phyloP scores from a whole-genome alignment of 2,888 invertebrate species.

The Acanthosoma haemorrhoidale region DNA sequence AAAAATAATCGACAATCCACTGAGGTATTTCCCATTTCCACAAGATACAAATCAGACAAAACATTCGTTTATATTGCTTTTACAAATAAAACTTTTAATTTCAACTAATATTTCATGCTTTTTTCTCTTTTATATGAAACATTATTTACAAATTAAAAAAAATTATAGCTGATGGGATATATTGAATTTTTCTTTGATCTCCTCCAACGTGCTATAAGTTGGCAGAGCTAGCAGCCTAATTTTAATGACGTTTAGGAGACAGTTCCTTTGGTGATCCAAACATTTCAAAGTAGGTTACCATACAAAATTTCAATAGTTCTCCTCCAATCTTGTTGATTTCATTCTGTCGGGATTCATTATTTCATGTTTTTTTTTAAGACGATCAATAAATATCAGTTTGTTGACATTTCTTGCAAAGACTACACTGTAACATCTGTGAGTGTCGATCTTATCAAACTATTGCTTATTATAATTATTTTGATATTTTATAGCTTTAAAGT shows the following conservation, averaged over 20 bases:
- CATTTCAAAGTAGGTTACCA: constrained; percentile 12
- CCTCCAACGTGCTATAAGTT: constrained; percentile 5
- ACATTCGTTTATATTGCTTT: too few species aligned
- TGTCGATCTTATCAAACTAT: background rate
- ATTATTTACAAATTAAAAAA: background rate
- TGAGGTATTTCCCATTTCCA: too few species aligned
- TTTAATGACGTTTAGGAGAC: constrained; percentile 34
- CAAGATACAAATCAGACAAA: too few species aligned
- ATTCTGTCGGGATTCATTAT: background rate
- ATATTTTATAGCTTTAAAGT: background rate
- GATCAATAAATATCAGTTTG: background rate
- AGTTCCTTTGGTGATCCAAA: constrained; percentile 19
- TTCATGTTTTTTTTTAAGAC: background rate
- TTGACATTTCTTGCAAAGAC: background rate
- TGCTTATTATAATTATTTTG: background rate
- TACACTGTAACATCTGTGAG: constrained; percentile 29
- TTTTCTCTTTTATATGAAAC: background rate
- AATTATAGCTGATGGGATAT: too few species aligned
- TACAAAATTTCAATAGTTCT: background rate
- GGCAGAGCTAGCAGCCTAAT: constrained; percentile 31
- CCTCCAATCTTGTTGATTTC: background rate
- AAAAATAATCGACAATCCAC: background rate
- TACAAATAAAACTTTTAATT: too few species aligned
- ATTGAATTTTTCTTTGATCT: constrained; percentile 19
- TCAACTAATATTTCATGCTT: background rate